Percentiles rank a stretch among this genome's conserved stretches.
phyloP scores from a whole-genome alignment of 2,888 invertebrate species.

The Troides helena region DNA sequence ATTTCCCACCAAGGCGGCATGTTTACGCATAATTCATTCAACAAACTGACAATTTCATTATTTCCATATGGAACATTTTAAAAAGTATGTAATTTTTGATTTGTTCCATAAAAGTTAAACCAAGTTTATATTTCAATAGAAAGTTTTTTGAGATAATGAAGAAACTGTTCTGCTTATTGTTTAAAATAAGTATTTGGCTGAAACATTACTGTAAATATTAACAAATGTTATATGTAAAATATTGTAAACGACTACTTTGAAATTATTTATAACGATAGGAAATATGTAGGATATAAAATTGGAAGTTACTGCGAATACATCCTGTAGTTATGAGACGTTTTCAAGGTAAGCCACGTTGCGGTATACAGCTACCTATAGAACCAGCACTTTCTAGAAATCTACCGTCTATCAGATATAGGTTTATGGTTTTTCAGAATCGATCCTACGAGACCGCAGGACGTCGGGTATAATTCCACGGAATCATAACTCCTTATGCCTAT shows the following conservation, averaged over 20 bases:
- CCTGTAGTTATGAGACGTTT: conserved; percentile 7
- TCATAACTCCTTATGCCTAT: conserved; percentile 44
- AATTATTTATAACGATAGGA: conserved; percentile 7
- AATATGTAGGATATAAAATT: conserved; percentile 12
- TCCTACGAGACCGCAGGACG: conserved; percentile 39
- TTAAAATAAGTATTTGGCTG: no score
- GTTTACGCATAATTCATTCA: background rate
- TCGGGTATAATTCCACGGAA: conserved; percentile 47
- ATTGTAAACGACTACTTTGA: conserved; percentile 2
- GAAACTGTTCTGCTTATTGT: no score
- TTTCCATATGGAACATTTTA: background rate
- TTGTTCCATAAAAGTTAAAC: no score
- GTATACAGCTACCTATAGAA: conserved; percentile 9
- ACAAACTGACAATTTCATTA: background rate
- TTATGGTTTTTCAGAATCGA: conserved; percentile 66
- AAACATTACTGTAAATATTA: background rate
- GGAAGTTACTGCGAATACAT: conserved; percentile 8
- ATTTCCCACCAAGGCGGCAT: background rate
- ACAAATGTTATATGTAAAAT: background rate
- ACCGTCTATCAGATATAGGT: conserved; percentile 53
- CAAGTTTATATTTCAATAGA: no score
- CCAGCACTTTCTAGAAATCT: conserved; percentile 28
- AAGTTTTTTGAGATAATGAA: no score
- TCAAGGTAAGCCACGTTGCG: conserved; percentile 14
- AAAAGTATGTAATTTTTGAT: no score